Evolutionary conservation across 1,140 invertebrate species (phyloP), one percentile per base, ranked within the genome.

Genomic region (Parapsyche elsis): DNA sequence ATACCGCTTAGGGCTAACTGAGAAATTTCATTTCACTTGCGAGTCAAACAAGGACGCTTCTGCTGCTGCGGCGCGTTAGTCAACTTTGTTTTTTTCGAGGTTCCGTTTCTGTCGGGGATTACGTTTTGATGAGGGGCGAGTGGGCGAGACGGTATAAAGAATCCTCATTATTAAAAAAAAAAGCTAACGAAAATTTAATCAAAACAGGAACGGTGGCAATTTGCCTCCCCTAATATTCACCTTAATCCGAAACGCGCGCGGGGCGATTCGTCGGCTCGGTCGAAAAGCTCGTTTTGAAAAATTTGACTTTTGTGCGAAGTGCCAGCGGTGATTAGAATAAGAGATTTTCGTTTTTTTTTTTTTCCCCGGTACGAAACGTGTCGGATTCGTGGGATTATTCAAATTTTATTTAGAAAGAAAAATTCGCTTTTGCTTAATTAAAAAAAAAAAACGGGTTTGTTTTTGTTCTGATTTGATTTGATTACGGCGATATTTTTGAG

Each of bases 161-260:
- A 76, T 76, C 46, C 46, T 67, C 23, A 19, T 78, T 78, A 67
- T 59, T 61, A 78, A 38, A 59, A 71, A 19, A 71, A 71, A 67
- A 70, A 26, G 49, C 76, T 45, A 26, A 44, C 16, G 21, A 45
- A 67, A 78, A 78, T 78, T 78, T 78, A 78, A 78, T 78, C 76
- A 78, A 78, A 78, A 67, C 76, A 64, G 59, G 53, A 44, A 30
- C 9, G 30, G 16, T 10, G 19, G 53, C 53, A 57, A 57, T 57
- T 57, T 57, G 53, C 53, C 53, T 16, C 53, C 30, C 14, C 53
- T 57, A 57, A 57, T 57, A 57, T 57, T 57, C 24, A 24, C 26
- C 67, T 71, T 38, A 71, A 44, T 71, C 67, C 67, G 19, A 5
- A 1, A 2, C 19, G 61, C n/a, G 21, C 14, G 57, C 14, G 1